Evolutionary conservation across 2,888 invertebrate species (phyloP).

Genomic region (Danaus chrysippus): DNA sequence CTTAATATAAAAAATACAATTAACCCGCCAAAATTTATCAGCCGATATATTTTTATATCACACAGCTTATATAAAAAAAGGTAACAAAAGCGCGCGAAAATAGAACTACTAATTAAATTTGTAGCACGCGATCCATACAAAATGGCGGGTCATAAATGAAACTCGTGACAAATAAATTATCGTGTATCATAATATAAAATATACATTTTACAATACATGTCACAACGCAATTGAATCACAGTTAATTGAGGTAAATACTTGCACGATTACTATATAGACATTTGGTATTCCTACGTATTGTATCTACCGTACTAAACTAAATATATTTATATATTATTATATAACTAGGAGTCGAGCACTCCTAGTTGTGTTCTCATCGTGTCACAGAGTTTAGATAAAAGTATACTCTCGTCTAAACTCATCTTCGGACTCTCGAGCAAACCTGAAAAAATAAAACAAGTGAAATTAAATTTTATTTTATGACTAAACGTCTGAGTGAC

Average conservation of each 20-base stretch:
- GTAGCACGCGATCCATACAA: slow-evolving; percentile 5
- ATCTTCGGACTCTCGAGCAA: slow-evolving; percentile 84
- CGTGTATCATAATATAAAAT: slow-evolving; percentile 31
- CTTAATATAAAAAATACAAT: neutral
- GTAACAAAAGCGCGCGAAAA: neutral
- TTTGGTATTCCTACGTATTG: slow-evolving; percentile 1
- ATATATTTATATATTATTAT: slow-evolving; percentile 21
- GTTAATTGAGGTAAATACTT: slow-evolving; percentile 73
- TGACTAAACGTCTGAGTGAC: slow-evolving; percentile 3
- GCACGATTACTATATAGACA: slow-evolving; percentile 28
- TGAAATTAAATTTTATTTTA: slow-evolving; percentile 17
- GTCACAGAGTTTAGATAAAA: slow-evolving; percentile 85
- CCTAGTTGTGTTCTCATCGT: slow-evolving; percentile 85
- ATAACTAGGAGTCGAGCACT: slow-evolving; percentile 50
- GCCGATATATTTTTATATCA: too few relatives aligned
- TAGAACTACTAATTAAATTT: slow-evolving; percentile 1
- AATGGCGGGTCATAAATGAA: slow-evolving; percentile 20
- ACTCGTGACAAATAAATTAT: slow-evolving; percentile 31
- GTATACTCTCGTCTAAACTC: slow-evolving; percentile 82
- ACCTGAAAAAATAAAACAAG: slow-evolving; percentile 63
- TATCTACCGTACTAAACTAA: slow-evolving; percentile 19
- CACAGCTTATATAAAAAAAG: too few relatives aligned
- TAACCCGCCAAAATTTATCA: too few relatives aligned
- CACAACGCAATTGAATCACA: slow-evolving; percentile 58
- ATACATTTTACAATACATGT: slow-evolving; percentile 33